Evolutionary conservation across 2,888 invertebrate species (phyloP).

Genomic region (Drosophila greeni): DNA sequence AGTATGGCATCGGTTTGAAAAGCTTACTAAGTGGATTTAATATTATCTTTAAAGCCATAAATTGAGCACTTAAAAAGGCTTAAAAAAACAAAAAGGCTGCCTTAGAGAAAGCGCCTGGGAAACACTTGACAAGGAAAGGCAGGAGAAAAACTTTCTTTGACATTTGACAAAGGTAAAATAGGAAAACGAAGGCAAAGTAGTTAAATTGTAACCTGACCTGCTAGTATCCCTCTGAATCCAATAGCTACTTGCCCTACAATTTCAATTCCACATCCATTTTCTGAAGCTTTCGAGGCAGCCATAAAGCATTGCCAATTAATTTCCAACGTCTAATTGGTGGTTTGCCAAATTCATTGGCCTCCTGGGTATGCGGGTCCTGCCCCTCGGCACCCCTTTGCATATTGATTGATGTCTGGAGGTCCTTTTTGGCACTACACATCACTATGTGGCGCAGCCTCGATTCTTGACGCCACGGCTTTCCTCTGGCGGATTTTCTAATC

Average conservation of each 20-base stretch:
- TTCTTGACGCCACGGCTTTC: conserved; percentile 5
- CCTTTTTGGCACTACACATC: conserved; percentile 19
- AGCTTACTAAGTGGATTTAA: not conserved
- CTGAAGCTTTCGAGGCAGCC: conserved; percentile 2
- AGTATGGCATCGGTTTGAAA: not conserved
- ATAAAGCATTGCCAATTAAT: conserved; percentile 62
- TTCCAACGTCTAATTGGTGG: conserved; percentile 67
- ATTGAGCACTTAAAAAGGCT: too few relatives aligned
- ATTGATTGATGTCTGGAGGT: conserved; percentile 65
- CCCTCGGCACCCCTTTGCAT: conserved; percentile 22
- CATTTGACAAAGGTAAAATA: conserved; percentile 58
- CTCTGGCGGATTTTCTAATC: conserved; percentile 69
- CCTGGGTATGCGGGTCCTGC: conserved; percentile 23
- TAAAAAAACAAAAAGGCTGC: not conserved
- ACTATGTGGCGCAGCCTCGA: conserved; percentile 21
- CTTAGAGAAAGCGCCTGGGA: not conserved
- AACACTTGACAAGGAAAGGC: conserved; percentile 5
- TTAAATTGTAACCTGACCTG: conserved; percentile 24
- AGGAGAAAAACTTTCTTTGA: conserved; percentile 50
- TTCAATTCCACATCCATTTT: conserved; percentile 15
- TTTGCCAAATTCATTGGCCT: conserved; percentile 65
- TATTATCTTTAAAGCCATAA: not conserved
- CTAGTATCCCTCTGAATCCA: not conserved
- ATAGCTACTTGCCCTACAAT: conserved; percentile 2
- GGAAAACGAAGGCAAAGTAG: too few relatives aligned